Base-by-base conservation (phyloP, 2,113 vertebrate genomes). In the Anguilla japonica region DNA sequence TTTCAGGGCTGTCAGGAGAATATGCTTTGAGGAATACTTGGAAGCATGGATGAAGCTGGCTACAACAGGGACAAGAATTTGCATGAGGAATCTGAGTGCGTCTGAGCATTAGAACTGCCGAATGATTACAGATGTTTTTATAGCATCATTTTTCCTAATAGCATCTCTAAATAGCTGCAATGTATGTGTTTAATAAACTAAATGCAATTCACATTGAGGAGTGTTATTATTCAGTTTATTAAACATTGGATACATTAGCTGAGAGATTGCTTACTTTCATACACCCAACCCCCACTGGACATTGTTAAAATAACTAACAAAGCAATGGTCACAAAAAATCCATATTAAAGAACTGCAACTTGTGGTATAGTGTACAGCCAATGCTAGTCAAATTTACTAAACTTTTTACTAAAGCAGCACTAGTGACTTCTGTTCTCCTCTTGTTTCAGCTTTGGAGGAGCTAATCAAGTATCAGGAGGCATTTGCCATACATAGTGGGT, bases 21-120 rank as follows among this genome's bases (percentile, higher is more conserved):
- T 87, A 40, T 79, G 39, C 43, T 87, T 85, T 88, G 89, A 88
- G 63, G 85, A 67, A 50, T 85, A 90, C 82, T 81, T 85, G 0
- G 79, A 15, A 63, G 79, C 75, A 41, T 86, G 84, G 83, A 60
- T 56, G 34, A 87, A 50, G 50, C 82, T 63, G 9, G 88, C 86
- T 80, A 85, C 86, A 81, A 87, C 85, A 40, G 85, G 67, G 57
- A n/a, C 41, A 26, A 75, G 63, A 71, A 22, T 34, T 80, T 9
- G 60, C n/a, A 71, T 60, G n/a, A 53, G 26, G 78, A 83, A 39
- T 0, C 16, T 80, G 60, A 29, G 88, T 87, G 87, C 43, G 83
- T 29, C 60, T 67, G 79, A 43, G 41, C 22, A 60, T 14, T 71
- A 53, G 50, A 53, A 53, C 11, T 53, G 50, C 1, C 50, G 3